Base-by-base conservation (phyloP, 2,888 invertebrate genomes). In the Rhyacophila evoluta region DNA sequence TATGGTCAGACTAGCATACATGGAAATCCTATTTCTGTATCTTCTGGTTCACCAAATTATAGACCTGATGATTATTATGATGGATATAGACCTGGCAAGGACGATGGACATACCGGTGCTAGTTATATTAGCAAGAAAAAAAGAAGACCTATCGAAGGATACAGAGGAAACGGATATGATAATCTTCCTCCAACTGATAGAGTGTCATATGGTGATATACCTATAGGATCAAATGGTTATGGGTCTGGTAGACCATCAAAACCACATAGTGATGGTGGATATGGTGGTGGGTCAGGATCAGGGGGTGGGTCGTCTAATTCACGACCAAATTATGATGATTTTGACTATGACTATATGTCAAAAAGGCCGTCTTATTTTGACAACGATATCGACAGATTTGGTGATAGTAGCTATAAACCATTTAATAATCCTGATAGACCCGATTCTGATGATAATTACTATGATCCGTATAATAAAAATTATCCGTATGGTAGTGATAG, bases 91-190 rank as follows among this genome's bases (percentile, higher is more conserved):
- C 36, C 71, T 1, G 28, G 6, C 25, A 28, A n/a, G 15, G 11
- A 77, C 3, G 37, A 72, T 27, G 68, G 69, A 28, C 75, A 72
- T 5, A 75, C 78, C 2, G 71, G 72, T 28, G 79, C 78, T 2
- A 70, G 15, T 19, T 55, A n/a, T 8, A 55, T 55, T 1, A 74
- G 19, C 55, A 28, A 41, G 11, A 70, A 28, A 27, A 74, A 12
- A 74, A 68, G n/a, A 10, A 10, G 39, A 36, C 73, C 72, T 0
- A 39, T 75, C 11, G 79, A 79, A 71, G 82, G 78, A 5, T 82
- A 82, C 15, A 77, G 82, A 73, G 82, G 82, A 19, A 81, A 82
- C 39, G 82, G 82, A 1, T 82, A 82, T 72, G 82, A 82, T 27
- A 82, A 82, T 73, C 70, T 82, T 8, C 75, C 39, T 1, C 69